phyloP scores from a whole-genome alignment of 2,888 invertebrate genomes.

The Eristalis pertinax region DNA sequence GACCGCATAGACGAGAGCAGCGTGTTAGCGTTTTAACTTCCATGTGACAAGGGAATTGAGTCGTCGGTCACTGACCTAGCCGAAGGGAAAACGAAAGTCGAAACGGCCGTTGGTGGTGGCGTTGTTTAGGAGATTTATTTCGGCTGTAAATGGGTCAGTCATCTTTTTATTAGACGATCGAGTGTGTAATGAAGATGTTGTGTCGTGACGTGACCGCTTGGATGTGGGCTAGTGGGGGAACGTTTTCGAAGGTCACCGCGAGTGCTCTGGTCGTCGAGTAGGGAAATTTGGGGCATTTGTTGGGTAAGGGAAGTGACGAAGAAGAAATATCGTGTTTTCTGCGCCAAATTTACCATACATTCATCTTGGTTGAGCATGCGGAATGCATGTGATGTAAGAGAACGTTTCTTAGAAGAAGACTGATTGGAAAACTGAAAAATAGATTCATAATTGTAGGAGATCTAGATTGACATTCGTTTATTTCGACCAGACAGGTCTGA shows the following conservation, averaged over 20 bases:
- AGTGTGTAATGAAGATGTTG: not conserved
- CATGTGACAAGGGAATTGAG: not conserved
- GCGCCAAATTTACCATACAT: too few species aligned
- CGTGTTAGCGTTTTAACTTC: not conserved
- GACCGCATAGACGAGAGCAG: not conserved
- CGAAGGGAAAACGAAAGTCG: not conserved
- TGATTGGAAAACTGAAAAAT: too few species aligned
- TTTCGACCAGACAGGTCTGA: too few species aligned
- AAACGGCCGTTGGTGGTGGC: not conserved
- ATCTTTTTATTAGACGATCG: not conserved
- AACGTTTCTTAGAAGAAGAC: too few species aligned
- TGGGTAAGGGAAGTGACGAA: too few species aligned
- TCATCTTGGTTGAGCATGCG: too few species aligned
- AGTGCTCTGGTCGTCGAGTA: too few species aligned
- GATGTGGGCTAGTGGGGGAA: not conserved
- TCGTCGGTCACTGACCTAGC: not conserved
- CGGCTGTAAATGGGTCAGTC: not conserved
- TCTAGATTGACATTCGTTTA: too few species aligned
- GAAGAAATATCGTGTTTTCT: too few species aligned
- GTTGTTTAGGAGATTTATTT: not conserved
- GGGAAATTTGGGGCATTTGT: too few species aligned
- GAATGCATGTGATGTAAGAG: too few species aligned
- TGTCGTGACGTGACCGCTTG: not conserved
- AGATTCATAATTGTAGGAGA: too few species aligned
- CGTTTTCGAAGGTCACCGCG: not conserved